Base-by-base conservation (phyloP, 2,888 invertebrate genomes). In the Embidobia sp. region DNA sequence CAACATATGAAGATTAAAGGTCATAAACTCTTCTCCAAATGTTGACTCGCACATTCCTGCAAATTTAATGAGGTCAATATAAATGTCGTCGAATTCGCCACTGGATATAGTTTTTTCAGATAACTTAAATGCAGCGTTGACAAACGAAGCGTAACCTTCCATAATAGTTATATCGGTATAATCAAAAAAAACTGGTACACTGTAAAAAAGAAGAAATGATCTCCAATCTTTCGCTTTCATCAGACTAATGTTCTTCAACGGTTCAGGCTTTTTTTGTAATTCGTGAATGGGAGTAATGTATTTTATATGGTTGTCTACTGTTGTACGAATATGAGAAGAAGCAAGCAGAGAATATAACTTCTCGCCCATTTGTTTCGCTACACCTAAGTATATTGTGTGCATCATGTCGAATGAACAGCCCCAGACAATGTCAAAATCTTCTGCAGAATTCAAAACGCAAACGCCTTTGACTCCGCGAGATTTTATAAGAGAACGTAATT, bases 361-460 rank as follows among this genome's bases (percentile, higher is more conserved):
- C n/a, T n/a, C n/a, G n/a, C n/a, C n/a, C n/a, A n/a, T n/a, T n/a
- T n/a, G n/a, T 51, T 29, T 29, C 61, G 63, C 35, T 13, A 63
- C 55, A 3, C 72, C 72, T 13, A 73, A 13, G 18, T 46, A 40
- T 5, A 31, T 19, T 8, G 53, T 73, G 22, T 79, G 79, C 49
- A 61, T 55, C 8, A 64, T 42, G 27, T 79, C 77, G n/a, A 63
- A 53, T 7, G 77, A 19, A 40, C 69, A 79, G 5, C 74, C 48
- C 70, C 74, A 77, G 16, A 77, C 57, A 40, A 69, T 63, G 44
- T 79, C 70, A 61, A 79, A 46, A 22, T 73, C 6, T 6, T 18
- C 42, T 10, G 57, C 37, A 6, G 8, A 18, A 13, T 8, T 13
- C 8, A 74, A 74, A 8, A 53, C 22, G 8, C 55, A 69, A 22